Evolutionary conservation across 1,140 invertebrate species (phyloP).

Genomic region (Brachionus paranguensis): DNA sequence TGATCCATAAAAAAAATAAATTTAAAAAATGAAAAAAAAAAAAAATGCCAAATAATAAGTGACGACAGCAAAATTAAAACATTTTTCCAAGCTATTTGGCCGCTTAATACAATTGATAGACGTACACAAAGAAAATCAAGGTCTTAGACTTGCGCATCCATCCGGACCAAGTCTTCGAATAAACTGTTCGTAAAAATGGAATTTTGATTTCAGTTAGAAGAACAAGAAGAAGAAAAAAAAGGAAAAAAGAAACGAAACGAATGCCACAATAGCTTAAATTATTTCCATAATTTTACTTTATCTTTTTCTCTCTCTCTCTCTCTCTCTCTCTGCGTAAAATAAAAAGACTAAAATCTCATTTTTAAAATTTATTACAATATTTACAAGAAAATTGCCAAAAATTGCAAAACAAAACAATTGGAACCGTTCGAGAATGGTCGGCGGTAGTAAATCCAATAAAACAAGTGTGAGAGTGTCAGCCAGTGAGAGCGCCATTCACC

Average conservation of each 20-base stretch:
- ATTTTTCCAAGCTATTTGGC: not conserved
- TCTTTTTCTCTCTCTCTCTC: too few species aligned
- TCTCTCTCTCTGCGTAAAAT: not conserved
- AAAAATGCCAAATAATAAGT: not conserved
- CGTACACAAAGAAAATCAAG: not conserved
- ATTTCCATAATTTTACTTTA: not conserved
- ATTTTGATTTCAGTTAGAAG: not conserved
- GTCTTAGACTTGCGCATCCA: not conserved
- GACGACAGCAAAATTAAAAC: not conserved
- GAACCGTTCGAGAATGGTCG: not conserved
- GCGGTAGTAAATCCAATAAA: slow-evolving; percentile 12
- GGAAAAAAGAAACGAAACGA: not conserved
- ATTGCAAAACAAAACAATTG: slow-evolving; percentile 22
- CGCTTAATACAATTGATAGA: not conserved
- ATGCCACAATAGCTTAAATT: not conserved
- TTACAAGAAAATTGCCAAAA: slow-evolving; percentile 18
- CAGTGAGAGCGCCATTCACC: not conserved
- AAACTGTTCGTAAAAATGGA: not conserved
- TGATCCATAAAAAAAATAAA: not conserved
- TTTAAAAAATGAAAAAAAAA: not conserved
- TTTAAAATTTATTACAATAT: slow-evolving; percentile 37
- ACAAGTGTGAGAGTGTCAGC: not conserved
- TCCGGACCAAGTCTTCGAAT: not conserved
- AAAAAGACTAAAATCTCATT: slow-evolving; percentile 34
- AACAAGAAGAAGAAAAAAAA: not conserved